Percentiles rank a stretch among this genome's conserved stretches.
Evolutionary conservation across 2,797 vertebrate species (phyloP).

Genomic region (Anabacerthia variegaticeps): DNA sequence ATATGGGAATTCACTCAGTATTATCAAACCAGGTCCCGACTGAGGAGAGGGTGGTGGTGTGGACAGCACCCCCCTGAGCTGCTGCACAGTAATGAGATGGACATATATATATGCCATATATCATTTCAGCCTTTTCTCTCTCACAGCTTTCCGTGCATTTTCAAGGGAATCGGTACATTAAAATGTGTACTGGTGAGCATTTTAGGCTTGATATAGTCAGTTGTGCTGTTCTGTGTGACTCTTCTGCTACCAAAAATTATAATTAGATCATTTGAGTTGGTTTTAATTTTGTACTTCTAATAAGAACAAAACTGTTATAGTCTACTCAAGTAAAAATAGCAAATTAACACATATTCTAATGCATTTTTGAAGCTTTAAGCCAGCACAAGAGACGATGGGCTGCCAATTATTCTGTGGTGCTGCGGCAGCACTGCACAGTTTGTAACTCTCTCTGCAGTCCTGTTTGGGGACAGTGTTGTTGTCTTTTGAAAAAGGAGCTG

Average conservation of each 20-base stretch:
- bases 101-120: rapidly evolving
- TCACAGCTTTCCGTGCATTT: background rate
- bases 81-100: background rate
- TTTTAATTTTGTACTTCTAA: slow-evolving; percentile 30
- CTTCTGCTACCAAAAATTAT: background rate
- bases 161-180: background rate
- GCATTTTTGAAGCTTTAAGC: background rate
- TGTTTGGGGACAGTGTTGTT: background rate
- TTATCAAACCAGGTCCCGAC: background rate
- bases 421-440: background rate
- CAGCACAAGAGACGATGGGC: background rate
- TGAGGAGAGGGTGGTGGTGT: background rate
- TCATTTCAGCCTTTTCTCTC: background rate
- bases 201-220: background rate
- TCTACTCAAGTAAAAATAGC: slow-evolving; percentile 6
- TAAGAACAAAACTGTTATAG: background rate
- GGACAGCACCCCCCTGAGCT: background rate
- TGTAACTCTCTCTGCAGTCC: background rate
- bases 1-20: background rate
- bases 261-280: slow-evolving; percentile 1
- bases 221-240: background rate
- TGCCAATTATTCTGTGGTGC: background rate
- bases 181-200: background rate
- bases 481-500: background rate
- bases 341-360: background rate